These are phyloP conservation scores for Drosophila nr. fundita DNA, from an alignment of 2,888 invertebrate genomes.

Conservation along the genomic window DNA sequence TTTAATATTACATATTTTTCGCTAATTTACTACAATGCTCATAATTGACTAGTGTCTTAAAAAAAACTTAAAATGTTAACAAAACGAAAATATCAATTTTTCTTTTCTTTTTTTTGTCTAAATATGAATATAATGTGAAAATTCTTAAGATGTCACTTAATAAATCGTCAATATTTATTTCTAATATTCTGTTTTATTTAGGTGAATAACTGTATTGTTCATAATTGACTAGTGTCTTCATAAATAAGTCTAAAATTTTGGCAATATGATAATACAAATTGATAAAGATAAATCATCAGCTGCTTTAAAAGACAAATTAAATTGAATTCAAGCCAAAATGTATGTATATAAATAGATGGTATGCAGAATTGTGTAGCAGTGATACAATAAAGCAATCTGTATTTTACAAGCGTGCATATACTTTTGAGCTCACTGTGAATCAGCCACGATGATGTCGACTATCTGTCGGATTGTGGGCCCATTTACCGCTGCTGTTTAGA, in stretches of 20 bases:
- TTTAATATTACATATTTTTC: background rate
- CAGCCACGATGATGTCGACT: conserved; percentile 43
- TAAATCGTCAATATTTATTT: no score
- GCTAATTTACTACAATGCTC: background rate
- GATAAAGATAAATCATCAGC: background rate
- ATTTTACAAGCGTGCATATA: background rate
- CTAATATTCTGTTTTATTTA: no score
- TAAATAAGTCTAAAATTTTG: rapidly evolving
- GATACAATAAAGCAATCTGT: background rate
- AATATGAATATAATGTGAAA: no score
- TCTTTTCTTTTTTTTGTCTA: no score
- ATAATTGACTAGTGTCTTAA: background rate
- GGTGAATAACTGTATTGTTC: no score
- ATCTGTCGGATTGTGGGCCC: conserved; percentile 47
- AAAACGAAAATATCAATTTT: no score
- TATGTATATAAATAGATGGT: background rate
- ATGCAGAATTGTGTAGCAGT: background rate
- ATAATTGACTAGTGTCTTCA: background rate
- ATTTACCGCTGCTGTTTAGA: conserved; percentile 67
- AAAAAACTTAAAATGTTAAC: no score
- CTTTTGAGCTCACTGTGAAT: conserved; percentile 40
- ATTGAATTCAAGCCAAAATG: background rate
- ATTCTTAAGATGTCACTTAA: no score
- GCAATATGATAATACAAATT: background rate
- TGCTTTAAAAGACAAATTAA: background rate